Conservation (phyloP, 2,113 vertebrate species). For the Rhabdomys dilectus region DNA sequence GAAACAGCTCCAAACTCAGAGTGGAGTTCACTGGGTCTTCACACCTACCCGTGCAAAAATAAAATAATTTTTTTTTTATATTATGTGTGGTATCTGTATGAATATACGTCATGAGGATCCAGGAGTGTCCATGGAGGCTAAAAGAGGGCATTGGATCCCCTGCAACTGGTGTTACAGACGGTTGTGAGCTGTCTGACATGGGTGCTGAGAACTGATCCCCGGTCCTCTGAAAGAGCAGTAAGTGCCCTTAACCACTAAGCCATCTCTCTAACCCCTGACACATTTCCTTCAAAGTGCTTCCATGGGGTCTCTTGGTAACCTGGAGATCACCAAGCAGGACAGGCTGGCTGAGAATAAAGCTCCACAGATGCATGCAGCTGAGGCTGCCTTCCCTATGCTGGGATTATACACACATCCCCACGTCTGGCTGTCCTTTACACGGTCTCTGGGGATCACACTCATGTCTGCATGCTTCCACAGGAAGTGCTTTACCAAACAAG, state of each 20-base stretch:
- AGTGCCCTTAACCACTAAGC: background rate
- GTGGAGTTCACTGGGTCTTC: background rate
- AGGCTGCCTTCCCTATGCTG: background rate
- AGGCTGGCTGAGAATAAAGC: too few relatives aligned
- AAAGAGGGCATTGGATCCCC: background rate
- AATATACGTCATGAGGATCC: background rate
- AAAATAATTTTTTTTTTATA: too few relatives aligned
- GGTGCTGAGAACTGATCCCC: background rate
- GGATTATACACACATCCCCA: background rate
- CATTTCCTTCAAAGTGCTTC: conserved; percentile 21
- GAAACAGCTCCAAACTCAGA: conserved; percentile 45
- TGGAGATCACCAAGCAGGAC: background rate
- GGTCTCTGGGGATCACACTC: background rate
- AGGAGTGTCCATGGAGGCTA: background rate
- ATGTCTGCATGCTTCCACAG: background rate
- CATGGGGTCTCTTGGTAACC: background rate
- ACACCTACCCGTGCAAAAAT: background rate
- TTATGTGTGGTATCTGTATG: background rate
- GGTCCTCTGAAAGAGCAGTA: background rate
- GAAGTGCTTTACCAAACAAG: background rate
- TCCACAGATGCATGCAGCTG: background rate
- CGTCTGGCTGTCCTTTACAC: accelerated
- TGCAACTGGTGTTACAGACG: too few relatives aligned
- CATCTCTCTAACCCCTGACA: too few relatives aligned
- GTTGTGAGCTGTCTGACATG: background rate